A percentile compares a stretch with the other conserved stretches of the same genome.
phyloP scores from a whole-genome alignment of 2,888 invertebrate species.

The Hyposoter didymator region DNA sequence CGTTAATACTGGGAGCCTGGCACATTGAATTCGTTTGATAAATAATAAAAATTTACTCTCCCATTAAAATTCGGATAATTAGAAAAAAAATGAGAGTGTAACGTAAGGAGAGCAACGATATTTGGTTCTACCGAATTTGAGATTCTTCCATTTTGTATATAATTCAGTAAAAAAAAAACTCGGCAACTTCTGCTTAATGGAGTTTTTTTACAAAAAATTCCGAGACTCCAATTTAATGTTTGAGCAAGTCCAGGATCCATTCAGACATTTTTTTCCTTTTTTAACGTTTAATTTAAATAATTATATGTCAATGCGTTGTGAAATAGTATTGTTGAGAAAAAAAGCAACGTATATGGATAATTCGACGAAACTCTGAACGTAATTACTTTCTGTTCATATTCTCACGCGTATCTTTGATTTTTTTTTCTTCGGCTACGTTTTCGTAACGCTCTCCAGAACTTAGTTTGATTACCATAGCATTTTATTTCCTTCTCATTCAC shows the following conservation, averaged over 20 bases:
- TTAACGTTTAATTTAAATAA: background rate
- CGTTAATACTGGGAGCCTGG: background rate
- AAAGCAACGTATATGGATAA: background rate
- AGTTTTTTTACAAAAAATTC: background rate
- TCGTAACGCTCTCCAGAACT: background rate
- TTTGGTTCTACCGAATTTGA: no score
- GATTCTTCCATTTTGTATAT: background rate
- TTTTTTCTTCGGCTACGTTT: conserved; percentile 35
- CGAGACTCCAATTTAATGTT: background rate
- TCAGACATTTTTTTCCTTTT: background rate
- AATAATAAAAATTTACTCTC: background rate
- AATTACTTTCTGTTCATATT: background rate
- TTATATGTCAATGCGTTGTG: background rate
- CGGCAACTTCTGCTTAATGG: background rate
- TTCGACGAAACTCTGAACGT: background rate
- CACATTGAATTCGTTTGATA: conserved; percentile 27
- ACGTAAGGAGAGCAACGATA: no score
- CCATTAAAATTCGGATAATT: background rate
- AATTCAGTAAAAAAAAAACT: background rate
- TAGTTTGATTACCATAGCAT: background rate
- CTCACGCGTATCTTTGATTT: conserved; percentile 41
- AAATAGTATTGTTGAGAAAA: background rate
- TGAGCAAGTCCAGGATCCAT: background rate
- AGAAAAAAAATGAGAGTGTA: no score
- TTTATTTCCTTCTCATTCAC: background rate